Conservation (phyloP, 2,888 invertebrate genomes). For the Furcula furcula region DNA sequence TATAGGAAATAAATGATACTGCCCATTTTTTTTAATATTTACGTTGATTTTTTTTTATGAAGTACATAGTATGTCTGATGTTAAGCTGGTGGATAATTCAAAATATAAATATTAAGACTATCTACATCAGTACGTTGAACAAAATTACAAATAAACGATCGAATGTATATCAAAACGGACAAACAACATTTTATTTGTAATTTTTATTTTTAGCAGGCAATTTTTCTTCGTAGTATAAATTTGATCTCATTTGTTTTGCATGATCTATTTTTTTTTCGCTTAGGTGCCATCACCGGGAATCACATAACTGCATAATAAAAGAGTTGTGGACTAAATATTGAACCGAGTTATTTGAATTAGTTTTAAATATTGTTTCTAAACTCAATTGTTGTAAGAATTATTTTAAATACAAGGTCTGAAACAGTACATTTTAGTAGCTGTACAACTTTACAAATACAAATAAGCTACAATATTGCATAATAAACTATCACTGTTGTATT, state of each 20-base stretch:
- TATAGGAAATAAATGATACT: conserved; percentile 74
- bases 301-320: conserved; percentile 59
- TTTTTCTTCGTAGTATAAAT: conserved; percentile 54
- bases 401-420: too few species aligned
- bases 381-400: too few species aligned
- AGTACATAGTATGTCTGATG: conserved; percentile 28
- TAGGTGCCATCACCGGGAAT: conserved; percentile 62
- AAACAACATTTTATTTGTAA: conserved; percentile 40
- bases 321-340: too few species aligned
- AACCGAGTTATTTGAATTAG: too few species aligned
- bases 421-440: too few species aligned
- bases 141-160: conserved; percentile 50
- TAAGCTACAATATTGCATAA: conserved; percentile 57
- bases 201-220: conserved; percentile 64
- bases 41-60: conserved; percentile 37
- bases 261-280: conserved; percentile 48
- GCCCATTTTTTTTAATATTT: conserved; percentile 66
- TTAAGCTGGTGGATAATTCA: conserved; percentile 29
- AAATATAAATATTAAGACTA: conserved; percentile 48
- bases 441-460: too few species aligned
- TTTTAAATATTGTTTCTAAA: too few species aligned
- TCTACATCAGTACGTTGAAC: conserved; percentile 56
- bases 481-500: conserved; percentile 51
- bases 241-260: conserved; percentile 75
- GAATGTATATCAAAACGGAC: conserved; percentile 46